Conservation (phyloP, 2,113 vertebrate genomes). For the Heptranchias perlo region DNA sequence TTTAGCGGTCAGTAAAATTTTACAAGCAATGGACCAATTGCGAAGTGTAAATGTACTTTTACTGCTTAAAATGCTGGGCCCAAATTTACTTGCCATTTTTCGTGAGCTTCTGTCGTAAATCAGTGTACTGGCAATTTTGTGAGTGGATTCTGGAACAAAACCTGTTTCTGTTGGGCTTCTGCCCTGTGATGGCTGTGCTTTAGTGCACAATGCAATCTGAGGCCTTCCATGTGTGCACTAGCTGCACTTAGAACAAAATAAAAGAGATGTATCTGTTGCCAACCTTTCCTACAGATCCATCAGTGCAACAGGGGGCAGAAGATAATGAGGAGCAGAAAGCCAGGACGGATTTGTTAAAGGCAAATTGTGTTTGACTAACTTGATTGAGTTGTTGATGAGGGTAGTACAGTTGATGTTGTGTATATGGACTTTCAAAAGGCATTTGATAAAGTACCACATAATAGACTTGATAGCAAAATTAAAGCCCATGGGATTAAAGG, state of each 20-base stretch:
- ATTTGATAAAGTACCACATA: no score
- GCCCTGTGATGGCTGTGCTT: background rate
- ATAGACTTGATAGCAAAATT: no score
- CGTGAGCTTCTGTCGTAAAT: conserved; percentile 8
- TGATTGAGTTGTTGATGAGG: no score
- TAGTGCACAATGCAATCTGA: background rate
- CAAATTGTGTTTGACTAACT: no score
- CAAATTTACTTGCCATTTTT: conserved; percentile 13
- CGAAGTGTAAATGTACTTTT: background rate
- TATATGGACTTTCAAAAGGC: no score
- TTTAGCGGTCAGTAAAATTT: conserved; percentile 32
- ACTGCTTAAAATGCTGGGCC: background rate
- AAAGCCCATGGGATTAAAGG: no score
- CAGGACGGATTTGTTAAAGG: no score
- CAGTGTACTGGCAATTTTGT: background rate
- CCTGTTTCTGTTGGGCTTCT: background rate
- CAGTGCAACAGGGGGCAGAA: background rate
- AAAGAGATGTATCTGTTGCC: background rate
- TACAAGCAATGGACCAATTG: conserved; percentile 21
- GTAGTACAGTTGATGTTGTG: no score
- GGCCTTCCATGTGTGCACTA: background rate
- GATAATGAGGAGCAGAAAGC: background rate
- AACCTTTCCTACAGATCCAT: background rate
- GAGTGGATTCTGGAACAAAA: background rate
- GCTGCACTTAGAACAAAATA: background rate